Conservation (phyloP, 2,797 vertebrate genomes). For the Lepidocolaptes lacrymiger region DNA sequence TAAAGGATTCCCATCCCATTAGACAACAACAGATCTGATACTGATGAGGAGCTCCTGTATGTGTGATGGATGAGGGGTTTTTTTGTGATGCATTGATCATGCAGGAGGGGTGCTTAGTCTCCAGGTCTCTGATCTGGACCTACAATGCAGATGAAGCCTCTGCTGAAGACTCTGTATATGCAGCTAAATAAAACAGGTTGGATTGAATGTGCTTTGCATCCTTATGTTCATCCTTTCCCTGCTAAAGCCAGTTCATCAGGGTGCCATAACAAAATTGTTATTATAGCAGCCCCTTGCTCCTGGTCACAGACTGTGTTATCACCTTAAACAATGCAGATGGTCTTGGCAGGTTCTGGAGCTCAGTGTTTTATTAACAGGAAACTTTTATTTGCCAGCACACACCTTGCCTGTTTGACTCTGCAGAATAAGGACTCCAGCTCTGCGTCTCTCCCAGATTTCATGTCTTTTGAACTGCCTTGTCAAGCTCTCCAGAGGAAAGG, state of each 20-base stretch:
- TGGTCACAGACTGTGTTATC: no score
- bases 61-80: rapidly evolving
- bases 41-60: not conserved
- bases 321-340: not conserved
- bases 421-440: not conserved
- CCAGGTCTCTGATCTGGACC: not conserved
- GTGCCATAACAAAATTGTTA: not conserved
- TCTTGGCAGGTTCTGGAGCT: not conserved
- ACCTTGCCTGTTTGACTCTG: not conserved
- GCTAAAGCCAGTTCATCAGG: not conserved
- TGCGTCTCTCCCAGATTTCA: not conserved
- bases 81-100: not conserved
- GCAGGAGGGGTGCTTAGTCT: not conserved
- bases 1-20: not conserved
- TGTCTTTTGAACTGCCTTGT: not conserved
- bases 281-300: not conserved
- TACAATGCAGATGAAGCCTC: not conserved
- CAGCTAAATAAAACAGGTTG: not conserved
- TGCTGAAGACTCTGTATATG: not conserved
- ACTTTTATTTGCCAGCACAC: not conserved
- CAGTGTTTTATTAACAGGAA: not conserved
- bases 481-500: not conserved
- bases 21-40: not conserved
- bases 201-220: not conserved
- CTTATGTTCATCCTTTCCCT: not conserved